phyloP scores from a whole-genome alignment of 2,113 vertebrate genomes.

The Trogon melanurus region DNA sequence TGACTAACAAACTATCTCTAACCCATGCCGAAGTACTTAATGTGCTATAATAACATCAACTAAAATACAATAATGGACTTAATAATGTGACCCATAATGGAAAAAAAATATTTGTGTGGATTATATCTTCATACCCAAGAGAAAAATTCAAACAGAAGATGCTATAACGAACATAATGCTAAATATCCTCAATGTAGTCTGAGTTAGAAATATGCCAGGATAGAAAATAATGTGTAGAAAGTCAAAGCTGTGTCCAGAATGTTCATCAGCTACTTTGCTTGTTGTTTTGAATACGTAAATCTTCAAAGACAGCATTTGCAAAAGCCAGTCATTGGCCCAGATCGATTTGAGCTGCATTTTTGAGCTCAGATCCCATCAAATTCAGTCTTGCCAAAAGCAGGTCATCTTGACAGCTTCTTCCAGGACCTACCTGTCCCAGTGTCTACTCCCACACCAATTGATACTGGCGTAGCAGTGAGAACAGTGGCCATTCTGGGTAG shows the following conservation, averaged over 20 bases:
- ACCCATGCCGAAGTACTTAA: slow-evolving; percentile 13
- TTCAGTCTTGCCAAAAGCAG: neutral
- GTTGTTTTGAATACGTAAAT: slow-evolving; percentile 9
- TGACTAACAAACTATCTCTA: slow-evolving; percentile 53
- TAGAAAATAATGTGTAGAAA: slow-evolving; percentile 10
- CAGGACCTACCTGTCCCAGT: neutral
- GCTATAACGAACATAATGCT: neutral
- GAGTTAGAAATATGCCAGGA: neutral
- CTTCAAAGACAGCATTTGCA: neutral
- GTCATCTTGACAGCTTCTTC: neutral
- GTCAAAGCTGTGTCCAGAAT: slow-evolving; percentile 17
- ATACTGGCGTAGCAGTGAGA: neutral
- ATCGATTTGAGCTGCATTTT: neutral
- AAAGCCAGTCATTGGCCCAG: neutral
- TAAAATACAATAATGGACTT: slow-evolving; percentile 48
- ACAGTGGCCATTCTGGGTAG: neutral
- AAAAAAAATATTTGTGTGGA: slow-evolving; percentile 47
- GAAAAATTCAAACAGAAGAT: slow-evolving; percentile 21
- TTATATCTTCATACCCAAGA: slow-evolving; percentile 24
- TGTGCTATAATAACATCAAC: slow-evolving; percentile 40
- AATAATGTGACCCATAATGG: slow-evolving; percentile 24
- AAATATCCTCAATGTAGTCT: slow-evolving; percentile 28
- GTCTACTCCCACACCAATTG: neutral
- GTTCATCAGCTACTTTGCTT: slow-evolving; percentile 31
- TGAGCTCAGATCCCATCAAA: neutral